These are phyloP conservation scores for Alviniconcha strummeri DNA, from an alignment of 2,888 invertebrate species.

Conservation along the genomic window DNA sequence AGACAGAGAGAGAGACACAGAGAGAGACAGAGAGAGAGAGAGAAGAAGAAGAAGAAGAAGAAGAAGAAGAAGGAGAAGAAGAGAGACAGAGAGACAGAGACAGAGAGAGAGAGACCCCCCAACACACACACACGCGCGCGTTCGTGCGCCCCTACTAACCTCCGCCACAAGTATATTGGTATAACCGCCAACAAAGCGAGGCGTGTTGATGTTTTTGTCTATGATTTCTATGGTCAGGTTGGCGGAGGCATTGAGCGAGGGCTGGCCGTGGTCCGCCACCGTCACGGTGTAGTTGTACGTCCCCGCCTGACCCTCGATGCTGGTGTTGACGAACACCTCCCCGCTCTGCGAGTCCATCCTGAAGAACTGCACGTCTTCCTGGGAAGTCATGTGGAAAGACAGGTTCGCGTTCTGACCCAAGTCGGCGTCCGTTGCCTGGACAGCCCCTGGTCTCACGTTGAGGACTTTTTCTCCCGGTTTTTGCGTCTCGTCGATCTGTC, in stretches of 20 bases:
- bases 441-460: slow-evolving; percentile 23
- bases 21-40: not conserved
- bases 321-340: slow-evolving; percentile 24
- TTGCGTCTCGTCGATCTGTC: slow-evolving; percentile 18
- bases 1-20: not conserved
- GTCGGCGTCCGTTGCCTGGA: slow-evolving; percentile 45
- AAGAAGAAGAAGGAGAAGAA: too few relatives aligned
- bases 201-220: slow-evolving; percentile 94
- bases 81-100: too few relatives aligned
- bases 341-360: slow-evolving; percentile 28
- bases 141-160: slow-evolving; percentile 25
- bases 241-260: slow-evolving; percentile 47
- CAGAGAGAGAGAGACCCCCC: too few relatives aligned
- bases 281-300: slow-evolving; percentile 50
- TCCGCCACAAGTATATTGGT: slow-evolving; percentile 29
- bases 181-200: slow-evolving; percentile 69
- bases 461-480: not conserved
- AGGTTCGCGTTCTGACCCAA: slow-evolving; percentile 52
- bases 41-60: too few relatives aligned
- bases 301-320: slow-evolving; percentile 15
- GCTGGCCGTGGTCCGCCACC: slow-evolving; percentile 59
- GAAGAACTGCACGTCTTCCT: slow-evolving; percentile 13
- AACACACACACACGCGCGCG: too few relatives aligned
- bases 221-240: slow-evolving; percentile 81
- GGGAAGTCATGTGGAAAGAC: slow-evolving; percentile 43